These are phyloP conservation scores for Neria commutata DNA, from an alignment of 2,888 invertebrate species.

Conservation along the genomic window DNA sequence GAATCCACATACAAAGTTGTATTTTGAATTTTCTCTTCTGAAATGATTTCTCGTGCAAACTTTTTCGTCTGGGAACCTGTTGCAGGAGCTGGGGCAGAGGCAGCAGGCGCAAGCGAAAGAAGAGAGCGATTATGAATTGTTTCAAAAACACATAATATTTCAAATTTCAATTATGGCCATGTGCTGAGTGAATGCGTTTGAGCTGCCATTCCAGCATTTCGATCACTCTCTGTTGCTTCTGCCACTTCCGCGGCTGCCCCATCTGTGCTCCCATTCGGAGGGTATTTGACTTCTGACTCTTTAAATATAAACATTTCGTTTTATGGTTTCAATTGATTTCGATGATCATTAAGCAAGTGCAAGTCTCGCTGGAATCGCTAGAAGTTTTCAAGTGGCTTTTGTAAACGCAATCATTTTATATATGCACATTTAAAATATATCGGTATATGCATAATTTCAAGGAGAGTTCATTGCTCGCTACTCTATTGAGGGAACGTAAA, in stretches of 20 bases:
- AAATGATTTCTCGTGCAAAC: background rate
- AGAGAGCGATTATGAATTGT: constrained; percentile 49
- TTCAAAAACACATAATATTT: constrained; percentile 57
- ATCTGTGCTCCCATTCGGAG: background rate
- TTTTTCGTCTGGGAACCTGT: too few relatives aligned
- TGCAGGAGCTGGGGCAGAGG: too few relatives aligned
- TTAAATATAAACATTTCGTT: constrained; percentile 45
- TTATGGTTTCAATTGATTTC: constrained; percentile 47
- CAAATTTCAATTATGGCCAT: constrained; percentile 57
- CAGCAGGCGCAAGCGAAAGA: background rate
- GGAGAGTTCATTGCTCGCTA: too few relatives aligned
- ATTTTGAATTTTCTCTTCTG: constrained; percentile 1
- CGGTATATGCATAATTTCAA: too few relatives aligned
- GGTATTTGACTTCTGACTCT: constrained; percentile 52
- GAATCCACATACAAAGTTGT: too few relatives aligned
- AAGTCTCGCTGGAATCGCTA: background rate
- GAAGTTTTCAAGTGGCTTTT: too few relatives aligned
- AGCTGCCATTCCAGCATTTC: background rate
- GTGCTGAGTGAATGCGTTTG: constrained; percentile 47
- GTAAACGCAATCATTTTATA: too few relatives aligned
- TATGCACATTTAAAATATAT: too few relatives aligned
- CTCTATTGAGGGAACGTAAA: too few relatives aligned
- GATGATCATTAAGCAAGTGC: constrained; percentile 25
- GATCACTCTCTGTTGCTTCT: background rate
- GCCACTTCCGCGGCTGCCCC: background rate